phyloP scores from a whole-genome alignment of 2,113 vertebrate species.

The Aspidoscelis tigris region DNA sequence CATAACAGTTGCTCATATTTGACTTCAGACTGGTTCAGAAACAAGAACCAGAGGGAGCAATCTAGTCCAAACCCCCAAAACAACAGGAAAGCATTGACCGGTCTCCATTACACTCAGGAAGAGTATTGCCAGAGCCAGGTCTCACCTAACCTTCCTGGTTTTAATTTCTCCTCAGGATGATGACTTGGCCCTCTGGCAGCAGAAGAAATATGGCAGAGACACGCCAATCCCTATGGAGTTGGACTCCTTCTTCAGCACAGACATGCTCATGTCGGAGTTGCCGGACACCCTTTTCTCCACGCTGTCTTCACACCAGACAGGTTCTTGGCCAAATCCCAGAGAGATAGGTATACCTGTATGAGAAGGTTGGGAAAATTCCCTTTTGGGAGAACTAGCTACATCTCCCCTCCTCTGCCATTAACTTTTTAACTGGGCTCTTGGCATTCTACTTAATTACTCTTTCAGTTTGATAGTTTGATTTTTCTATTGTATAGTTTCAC shows the following conservation, averaged over 20 bases:
- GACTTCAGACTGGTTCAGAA: no score
- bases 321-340: conserved; percentile 91
- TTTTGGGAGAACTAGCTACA: no score
- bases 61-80: background rate
- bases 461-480: no score
- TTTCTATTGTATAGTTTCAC: no score
- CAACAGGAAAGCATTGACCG: background rate
- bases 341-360: conserved; percentile 86
- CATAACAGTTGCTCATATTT: no score
- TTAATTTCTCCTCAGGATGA: conserved; percentile 82
- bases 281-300: conserved; percentile 97
- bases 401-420: no score
- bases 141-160: background rate
- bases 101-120: background rate
- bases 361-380: no score
- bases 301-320: conserved; percentile 88
- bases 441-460: no score
- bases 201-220: conserved; percentile 79
- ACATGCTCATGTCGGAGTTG: conserved; percentile 96
- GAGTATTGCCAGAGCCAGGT: no score
- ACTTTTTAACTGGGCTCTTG: no score
- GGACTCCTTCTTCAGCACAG: conserved; percentile 91
- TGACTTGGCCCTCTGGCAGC: conserved; percentile 80
- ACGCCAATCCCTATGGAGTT: conserved; percentile 94
- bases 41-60: background rate